Conservation (phyloP, 1,140 invertebrate species). For the Caenorhabditis inopinata region DNA sequence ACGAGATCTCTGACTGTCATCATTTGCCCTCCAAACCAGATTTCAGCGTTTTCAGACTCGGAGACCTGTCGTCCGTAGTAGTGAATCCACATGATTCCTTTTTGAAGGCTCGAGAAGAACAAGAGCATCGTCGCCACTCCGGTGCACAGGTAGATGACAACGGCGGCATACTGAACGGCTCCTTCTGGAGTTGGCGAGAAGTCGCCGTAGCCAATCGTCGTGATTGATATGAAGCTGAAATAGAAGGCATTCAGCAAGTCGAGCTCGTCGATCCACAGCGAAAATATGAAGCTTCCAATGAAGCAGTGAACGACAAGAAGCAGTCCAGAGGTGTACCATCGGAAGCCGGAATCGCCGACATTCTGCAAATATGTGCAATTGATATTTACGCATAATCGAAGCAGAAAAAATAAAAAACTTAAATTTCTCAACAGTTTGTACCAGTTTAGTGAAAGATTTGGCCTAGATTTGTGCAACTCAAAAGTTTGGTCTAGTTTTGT, state of each 20-base stretch:
- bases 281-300: conserved; percentile 40
- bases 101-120: background rate
- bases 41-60: conserved; percentile 37
- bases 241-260: conserved; percentile 41
- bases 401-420: too few species aligned
- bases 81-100: background rate
- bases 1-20: conserved; percentile 41
- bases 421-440: too few species aligned
- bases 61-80: conserved; percentile 23
- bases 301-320: conserved; percentile 35
- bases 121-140: background rate
- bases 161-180: conserved; percentile 10
- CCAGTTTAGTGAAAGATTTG: too few species aligned
- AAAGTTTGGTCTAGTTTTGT: too few species aligned
- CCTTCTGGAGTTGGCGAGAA: conserved; percentile 36
- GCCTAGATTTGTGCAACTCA: too few species aligned
- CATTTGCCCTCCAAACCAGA: conserved; percentile 45
- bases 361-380: background rate
- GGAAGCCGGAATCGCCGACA: background rate
- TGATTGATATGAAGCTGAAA: conserved; percentile 45
- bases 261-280: conserved; percentile 42
- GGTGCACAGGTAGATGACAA: conserved; percentile 39
- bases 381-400: too few species aligned
- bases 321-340: conserved; percentile 6
- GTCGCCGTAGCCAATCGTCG: conserved; percentile 45